Conservation (phyloP, 1,140 invertebrate species). For the Psix sp. region DNA sequence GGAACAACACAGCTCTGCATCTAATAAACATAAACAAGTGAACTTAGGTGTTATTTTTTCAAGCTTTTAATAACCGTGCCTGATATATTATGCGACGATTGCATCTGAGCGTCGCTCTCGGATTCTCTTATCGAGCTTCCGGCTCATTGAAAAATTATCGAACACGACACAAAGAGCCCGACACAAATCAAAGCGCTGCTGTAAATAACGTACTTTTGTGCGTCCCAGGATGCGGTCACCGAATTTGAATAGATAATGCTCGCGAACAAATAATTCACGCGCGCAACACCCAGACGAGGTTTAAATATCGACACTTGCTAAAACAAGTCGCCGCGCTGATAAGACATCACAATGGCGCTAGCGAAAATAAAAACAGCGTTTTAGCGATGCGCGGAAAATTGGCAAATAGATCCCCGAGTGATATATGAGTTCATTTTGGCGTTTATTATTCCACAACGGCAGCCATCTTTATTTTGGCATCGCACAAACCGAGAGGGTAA, state of each 20-base stretch:
- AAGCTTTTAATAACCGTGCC: constrained; percentile 70
- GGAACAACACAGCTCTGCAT: too few relatives aligned
- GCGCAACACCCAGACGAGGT: constrained; percentile 7
- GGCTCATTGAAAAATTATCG: constrained; percentile 66
- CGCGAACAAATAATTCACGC: constrained; percentile 40
- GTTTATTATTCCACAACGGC: constrained; percentile 20
- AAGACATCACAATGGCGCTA: constrained; percentile 42
- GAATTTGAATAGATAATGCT: constrained; percentile 54
- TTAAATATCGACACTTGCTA: constrained; percentile 49
- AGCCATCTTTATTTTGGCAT: constrained; percentile 75
- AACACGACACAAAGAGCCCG: constrained; percentile 45
- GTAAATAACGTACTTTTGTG: constrained; percentile 53
- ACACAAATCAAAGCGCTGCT: constrained; percentile 41
- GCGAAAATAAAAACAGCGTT: constrained; percentile 63
- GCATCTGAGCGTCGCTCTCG: constrained; percentile 60
- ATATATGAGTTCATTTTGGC: constrained; percentile 4
- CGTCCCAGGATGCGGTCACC: constrained; percentile 12
- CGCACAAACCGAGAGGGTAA: constrained; percentile 74
- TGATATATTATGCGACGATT: constrained; percentile 71
- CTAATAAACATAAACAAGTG: constrained; percentile 71
- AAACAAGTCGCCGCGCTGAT: constrained; percentile 35
- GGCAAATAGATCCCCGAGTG: constrained; percentile 1
- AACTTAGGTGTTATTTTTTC: constrained; percentile 71
- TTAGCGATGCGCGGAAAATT: constrained; percentile 46
- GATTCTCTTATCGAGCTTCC: constrained; percentile 62